Percentiles rank a stretch among this genome's conserved stretches.
Conservation (phyloP, 2,113 vertebrate species). For the Climacteris rufus region DNA sequence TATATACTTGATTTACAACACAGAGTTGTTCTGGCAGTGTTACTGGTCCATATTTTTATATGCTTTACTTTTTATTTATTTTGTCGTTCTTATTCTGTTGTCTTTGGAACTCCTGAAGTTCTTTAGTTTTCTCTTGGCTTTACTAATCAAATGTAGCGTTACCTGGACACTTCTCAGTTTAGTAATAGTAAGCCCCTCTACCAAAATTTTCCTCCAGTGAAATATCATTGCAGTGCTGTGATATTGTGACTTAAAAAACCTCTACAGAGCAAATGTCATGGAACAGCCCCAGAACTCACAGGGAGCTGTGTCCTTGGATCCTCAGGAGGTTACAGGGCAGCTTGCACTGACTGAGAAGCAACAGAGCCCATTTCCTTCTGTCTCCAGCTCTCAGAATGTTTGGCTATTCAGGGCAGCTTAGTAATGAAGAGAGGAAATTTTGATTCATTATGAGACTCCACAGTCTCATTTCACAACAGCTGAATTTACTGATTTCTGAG, state of each 20-base stretch:
- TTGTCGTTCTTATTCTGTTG: not conserved
- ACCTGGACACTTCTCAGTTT: not conserved
- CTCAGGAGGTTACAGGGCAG: not conserved
- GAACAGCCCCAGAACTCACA: not conserved
- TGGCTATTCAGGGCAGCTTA: not conserved
- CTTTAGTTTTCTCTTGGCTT: not conserved
- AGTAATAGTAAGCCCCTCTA: not conserved
- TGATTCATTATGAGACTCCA: not conserved
- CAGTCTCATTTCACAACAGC: not conserved
- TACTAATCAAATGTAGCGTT: not conserved
- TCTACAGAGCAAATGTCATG: not conserved
- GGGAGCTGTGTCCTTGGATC: not conserved
- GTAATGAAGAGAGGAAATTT: not conserved
- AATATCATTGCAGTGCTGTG: not conserved
- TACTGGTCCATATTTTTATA: not conserved
- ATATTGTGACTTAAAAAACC: not conserved
- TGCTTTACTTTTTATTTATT: not conserved
- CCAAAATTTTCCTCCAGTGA: not conserved
- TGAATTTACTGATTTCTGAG: not conserved
- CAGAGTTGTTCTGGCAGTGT: not conserved
- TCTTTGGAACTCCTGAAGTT: not conserved
- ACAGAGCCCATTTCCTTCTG: not conserved
- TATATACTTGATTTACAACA: not conserved
- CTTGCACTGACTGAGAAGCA: not conserved
- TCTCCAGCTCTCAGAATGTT: not conserved